phyloP scores from a whole-genome alignment of 2,113 vertebrate species.

The Hemibates koningsi region DNA sequence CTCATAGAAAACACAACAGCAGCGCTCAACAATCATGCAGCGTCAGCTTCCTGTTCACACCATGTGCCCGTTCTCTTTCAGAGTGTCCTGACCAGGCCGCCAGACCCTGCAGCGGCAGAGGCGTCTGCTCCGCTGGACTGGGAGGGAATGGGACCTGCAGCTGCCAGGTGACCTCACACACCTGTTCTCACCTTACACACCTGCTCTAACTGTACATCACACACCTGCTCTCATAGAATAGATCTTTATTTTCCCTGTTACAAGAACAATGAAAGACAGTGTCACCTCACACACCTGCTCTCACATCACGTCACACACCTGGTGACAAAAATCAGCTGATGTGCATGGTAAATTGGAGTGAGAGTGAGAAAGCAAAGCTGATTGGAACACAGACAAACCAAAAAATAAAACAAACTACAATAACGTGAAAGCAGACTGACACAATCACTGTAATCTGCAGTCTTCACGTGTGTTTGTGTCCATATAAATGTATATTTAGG shows the following conservation, averaged over 20 bases:
- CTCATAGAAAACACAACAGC: background rate
- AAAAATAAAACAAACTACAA: background rate
- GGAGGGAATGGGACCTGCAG: slow-evolving; percentile 80
- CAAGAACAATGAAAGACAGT: background rate
- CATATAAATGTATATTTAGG: background rate
- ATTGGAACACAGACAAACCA: background rate
- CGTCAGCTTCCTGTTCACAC: background rate
- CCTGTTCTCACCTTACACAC: background rate
- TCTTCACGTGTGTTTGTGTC: background rate
- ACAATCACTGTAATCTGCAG: background rate
- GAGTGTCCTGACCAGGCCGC: slow-evolving; percentile 79
- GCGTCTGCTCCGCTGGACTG: slow-evolving; percentile 79
- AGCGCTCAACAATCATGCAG: background rate
- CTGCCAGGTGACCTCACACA: slow-evolving; percentile 73
- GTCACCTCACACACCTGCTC: background rate
- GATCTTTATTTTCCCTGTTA: background rate
- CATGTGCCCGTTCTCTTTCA: slow-evolving; percentile 33
- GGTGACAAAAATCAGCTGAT: background rate
- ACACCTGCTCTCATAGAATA: background rate
- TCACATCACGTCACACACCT: background rate
- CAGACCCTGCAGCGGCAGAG: slow-evolving; percentile 74
- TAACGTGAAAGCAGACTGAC: background rate
- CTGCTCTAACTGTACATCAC: background rate
- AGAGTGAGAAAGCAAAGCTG: background rate
- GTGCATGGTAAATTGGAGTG: background rate